Conservation (phyloP, 2,888 invertebrate genomes). For the Stictocephala bisonia region DNA sequence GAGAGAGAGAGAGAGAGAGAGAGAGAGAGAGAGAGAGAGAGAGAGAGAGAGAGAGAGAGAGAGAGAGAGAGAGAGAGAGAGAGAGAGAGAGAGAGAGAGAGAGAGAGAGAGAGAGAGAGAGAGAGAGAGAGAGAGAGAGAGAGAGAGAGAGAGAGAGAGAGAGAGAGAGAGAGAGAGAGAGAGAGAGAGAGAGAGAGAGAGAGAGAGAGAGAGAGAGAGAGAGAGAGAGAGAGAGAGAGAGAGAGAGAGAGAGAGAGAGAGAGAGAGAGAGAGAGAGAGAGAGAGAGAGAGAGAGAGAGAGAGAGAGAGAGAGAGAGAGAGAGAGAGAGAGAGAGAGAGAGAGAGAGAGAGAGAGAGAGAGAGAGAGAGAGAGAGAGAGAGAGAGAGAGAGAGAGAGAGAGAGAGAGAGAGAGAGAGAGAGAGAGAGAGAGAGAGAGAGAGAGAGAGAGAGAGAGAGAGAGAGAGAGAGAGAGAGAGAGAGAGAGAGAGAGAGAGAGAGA, state of each 20-base stretch:
- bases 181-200: neutral
- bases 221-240: neutral
- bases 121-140: neutral
- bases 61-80: neutral
- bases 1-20: neutral
- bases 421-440: neutral
- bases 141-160: neutral
- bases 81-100: neutral
- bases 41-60: neutral
- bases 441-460: neutral
- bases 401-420: neutral
- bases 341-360: neutral
- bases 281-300: neutral
- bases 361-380: neutral
- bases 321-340: neutral
- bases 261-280: neutral
- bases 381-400: neutral
- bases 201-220: neutral
- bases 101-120: neutral
- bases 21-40: neutral
- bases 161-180: neutral
- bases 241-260: neutral
- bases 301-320: neutral
- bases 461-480: neutral
- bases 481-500: too few relatives aligned